Evolutionary conservation across 2,888 invertebrate species (phyloP), one percentile per base, ranked within the genome.

Genomic region (Xanthorhoe spadicearia): DNA sequence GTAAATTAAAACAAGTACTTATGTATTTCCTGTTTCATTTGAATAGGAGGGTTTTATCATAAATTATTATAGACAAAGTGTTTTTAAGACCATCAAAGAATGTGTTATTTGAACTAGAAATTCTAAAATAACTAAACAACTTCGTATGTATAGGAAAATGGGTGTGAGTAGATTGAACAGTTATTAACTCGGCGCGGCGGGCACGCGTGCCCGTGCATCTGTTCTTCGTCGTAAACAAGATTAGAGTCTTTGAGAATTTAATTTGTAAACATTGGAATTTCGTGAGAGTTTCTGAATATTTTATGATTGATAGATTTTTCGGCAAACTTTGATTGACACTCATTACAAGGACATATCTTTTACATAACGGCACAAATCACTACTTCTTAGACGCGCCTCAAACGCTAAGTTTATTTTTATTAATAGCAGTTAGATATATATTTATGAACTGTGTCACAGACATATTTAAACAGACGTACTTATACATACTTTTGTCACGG

Each of bases 161-260:
- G 13, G 13, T 13, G 38, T 43, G 0, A 13, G 13, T 13, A 5
- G 13, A 43, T 43, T 13, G 4, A 2, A 75, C 68, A 76, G 76
- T 74, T 77, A 68, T 70, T 73, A 76, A 75, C 70, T 75, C 71
- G 63, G 62, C 68, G 61, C 49, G 57, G 57, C 15, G 67, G 67
- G 69, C 74, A 75, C 75, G 71, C 75, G 68, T 70, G 71, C 64
- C 68, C 61, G 53, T 68, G 72, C 71, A 65, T 68, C 63, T 70
- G 71, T 68, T 72, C 70, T 68, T 61, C 62, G 64, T 68, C 51
- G 61, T 58, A 49, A 73, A 69, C 67, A 64, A 66, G 60, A 67
- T 70, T 71, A 67, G 43, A 64, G 50, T 65, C 52, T 66, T 57
- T 58, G 38, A 10, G 61, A 59, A 63, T 64, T 64, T 32, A 64